Conservation (phyloP, 2,113 vertebrate species). For the Oceanodroma tethys region DNA sequence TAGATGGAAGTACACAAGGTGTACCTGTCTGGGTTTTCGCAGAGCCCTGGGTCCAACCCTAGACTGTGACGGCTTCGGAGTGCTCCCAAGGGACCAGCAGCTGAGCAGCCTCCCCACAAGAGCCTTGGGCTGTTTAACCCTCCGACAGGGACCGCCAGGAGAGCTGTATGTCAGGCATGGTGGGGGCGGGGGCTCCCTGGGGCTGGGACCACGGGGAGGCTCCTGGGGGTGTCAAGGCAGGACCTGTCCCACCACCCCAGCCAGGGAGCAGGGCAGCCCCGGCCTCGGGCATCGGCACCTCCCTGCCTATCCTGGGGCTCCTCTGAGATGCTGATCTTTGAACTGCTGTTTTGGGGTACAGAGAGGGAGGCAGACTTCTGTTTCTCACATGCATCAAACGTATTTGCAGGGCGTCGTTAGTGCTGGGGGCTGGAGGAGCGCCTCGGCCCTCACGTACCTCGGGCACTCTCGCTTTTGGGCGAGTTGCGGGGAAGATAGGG, state of each 20-base stretch:
- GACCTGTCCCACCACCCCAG: neutral
- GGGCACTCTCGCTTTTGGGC: fast-evolving
- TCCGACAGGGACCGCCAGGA: neutral
- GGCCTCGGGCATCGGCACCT: fast-evolving
- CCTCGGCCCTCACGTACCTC: neutral
- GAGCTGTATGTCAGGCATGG: neutral
- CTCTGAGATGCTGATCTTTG: neutral
- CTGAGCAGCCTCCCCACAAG: neutral
- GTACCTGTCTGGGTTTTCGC: neutral
- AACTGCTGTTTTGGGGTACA: neutral
- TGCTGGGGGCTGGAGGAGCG: neutral
- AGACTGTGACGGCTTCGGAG: neutral
- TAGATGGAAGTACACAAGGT: neutral
- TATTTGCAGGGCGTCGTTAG: neutral
- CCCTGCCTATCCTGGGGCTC: neutral
- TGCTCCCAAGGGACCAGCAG: neutral
- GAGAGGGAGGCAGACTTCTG: neutral
- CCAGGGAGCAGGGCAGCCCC: neutral
- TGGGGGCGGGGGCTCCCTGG: fast-evolving
- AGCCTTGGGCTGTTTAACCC: neutral
- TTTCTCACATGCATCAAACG: fast-evolving
- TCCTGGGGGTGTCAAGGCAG: neutral
- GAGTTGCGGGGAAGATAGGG: neutral
- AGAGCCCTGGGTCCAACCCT: neutral
- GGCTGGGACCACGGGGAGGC: neutral